Conservation (phyloP, 2,888 invertebrate genomes). For the Rhingia rostrata region DNA sequence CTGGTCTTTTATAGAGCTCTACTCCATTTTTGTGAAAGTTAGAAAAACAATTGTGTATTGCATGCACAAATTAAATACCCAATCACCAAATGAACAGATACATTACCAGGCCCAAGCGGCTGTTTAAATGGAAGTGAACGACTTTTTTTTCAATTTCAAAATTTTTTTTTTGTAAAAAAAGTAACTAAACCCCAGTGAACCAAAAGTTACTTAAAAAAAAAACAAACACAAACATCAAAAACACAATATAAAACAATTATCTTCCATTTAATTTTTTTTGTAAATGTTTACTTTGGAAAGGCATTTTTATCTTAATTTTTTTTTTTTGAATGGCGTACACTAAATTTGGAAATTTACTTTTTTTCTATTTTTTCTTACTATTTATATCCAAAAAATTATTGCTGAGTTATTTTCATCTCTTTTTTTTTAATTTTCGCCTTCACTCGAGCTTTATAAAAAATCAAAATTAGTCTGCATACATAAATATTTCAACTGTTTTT, state of each 20-base stretch:
- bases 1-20: no score
- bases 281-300: slow-evolving; percentile 68
- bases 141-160: not conserved
- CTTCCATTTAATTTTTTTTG: no score
- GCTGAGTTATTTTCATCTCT: not conserved
- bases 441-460: slow-evolving; percentile 58
- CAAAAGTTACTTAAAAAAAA: no score
- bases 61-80: slow-evolving; percentile 16
- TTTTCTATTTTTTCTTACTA: slow-evolving; percentile 18
- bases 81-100: slow-evolving; percentile 9
- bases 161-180: slow-evolving; percentile 37
- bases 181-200: no score
- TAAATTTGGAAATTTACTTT: slow-evolving; percentile 41
- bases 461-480: slow-evolving; percentile 54
- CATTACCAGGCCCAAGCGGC: no score
- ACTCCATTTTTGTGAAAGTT: no score
- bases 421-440: slow-evolving; percentile 51
- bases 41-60: not conserved
- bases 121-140: not conserved
- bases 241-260: no score
- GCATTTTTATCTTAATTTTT: slow-evolving; percentile 66
- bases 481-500: slow-evolving; percentile 32
- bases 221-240: no score
- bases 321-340: slow-evolving; percentile 51
- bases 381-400: slow-evolving; percentile 52